Base-by-base conservation (phyloP, 2,888 invertebrate genomes). In the Pammene aurita region DNA sequence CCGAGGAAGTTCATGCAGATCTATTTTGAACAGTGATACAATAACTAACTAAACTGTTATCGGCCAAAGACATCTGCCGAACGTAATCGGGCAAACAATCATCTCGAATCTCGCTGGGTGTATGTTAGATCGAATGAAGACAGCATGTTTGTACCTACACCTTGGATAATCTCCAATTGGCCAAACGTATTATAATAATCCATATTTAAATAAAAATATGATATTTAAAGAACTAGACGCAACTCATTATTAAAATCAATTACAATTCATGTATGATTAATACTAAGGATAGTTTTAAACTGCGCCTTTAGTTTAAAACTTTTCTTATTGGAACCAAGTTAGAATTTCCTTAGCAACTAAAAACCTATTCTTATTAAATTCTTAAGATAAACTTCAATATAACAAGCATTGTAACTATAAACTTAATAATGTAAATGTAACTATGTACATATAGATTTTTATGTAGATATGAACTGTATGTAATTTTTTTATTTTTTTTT, bases 21-120 rank as follows among this genome's bases (percentile, higher is more conserved):
- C 83, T 90, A 87, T 89, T 90, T 89, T 85, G 72, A 84, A 76
- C 79, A 77, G 80, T 84, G 88, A 86, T 88, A 86, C 81, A 84
- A 83, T 84, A 82, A 78, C 74, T 77, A 76, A 77, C 74, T 77
- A 76, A 77, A 78, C 75, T 84, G 82, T 89, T 91, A 91, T 92
- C 90, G 89, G 88, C 79, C 90, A 90, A 88, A 89, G 87, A 86
- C 89, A 81, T 77, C 75, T 60, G 60, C 60, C 26, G 58, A 66
- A 55, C 55, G 55, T 61, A 66, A 61, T 66, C 66, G 18, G 35
- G 26, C 48, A 46, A 35, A 54, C 55, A 50, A 55, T 61, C 66
- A 61, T 66, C 61, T 58, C 14, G 34, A 44, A 14, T 54, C 54
- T 68, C 64, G 54, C 55, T 35, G 14, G 42, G 26, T 34, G 54